Conservation (phyloP, 1,140 invertebrate species). For the Meteorus sp. region DNA sequence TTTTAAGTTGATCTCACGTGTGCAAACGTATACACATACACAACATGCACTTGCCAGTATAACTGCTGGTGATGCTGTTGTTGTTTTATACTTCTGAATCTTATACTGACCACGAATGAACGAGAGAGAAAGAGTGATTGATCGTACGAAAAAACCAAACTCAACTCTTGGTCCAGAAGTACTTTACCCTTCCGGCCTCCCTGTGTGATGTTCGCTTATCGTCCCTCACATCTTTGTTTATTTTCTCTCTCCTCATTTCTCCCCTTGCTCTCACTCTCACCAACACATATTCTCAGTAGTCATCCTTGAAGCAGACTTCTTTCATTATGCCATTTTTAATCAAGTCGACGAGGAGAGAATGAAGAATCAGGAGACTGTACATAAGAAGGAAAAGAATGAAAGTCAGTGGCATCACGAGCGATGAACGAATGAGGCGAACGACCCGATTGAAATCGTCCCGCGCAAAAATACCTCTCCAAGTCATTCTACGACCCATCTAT, state of each 20-base stretch:
- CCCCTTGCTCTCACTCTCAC: slow-evolving; percentile 9
- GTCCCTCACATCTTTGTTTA: slow-evolving; percentile 11
- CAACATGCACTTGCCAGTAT: no score
- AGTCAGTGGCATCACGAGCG: background rate
- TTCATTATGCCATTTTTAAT: slow-evolving; percentile 56
- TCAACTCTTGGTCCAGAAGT: slow-evolving; percentile 20
- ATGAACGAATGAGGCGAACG: background rate
- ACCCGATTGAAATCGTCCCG: slow-evolving; percentile 27
- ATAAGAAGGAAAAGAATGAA: background rate
- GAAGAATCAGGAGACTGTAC: slow-evolving; percentile 15
- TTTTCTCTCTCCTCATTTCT: slow-evolving; percentile 17
- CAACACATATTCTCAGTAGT: slow-evolving; percentile 37
- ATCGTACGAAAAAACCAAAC: slow-evolving; percentile 47
- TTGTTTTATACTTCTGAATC: no score
- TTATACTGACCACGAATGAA: no score
- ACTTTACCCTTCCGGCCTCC: background rate
- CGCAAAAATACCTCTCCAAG: background rate
- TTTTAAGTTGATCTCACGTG: no score
- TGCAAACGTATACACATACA: no score
- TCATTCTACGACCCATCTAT: slow-evolving; percentile 14
- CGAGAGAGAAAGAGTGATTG: slow-evolving; percentile 46
- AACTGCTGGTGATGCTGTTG: no score
- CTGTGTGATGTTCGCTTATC: slow-evolving; percentile 8
- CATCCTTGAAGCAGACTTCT: slow-evolving; percentile 40
- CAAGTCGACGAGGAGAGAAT: slow-evolving; percentile 31